Evolutionary conservation across 2,113 vertebrate species (phyloP), one percentile per base, ranked within the genome.

Genomic region (Equus quagga): DNA sequence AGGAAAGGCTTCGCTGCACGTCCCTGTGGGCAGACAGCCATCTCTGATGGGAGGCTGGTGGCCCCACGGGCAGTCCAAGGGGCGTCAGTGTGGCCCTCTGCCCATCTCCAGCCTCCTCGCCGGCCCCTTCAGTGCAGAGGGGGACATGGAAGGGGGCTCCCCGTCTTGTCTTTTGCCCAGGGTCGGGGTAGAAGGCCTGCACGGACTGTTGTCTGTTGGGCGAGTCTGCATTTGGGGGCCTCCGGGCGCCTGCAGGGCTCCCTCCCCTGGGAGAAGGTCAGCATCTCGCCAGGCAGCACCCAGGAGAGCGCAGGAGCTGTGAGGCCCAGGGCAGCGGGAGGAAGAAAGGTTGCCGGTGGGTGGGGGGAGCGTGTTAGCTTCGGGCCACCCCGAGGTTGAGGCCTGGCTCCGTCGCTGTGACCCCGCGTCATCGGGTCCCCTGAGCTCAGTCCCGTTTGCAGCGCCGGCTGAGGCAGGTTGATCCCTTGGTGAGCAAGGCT

Each of bases 181-280:
- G 18, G 58, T 23, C 3, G 15, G 4, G 33, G 3, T 10, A 15
- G 21, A 31, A 26, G 54, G 36, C 31, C 36, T 33, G 14, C 15
- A 17, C 54, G 65, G 17, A 17, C 3, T 18, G 13, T 4, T 12
- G 12, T n/a, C 24, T 6, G 13, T 31, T 3, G 54, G 44, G 26
- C 26, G 36, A 33, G n/a, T 1, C 5, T 44, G 46, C 6, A 0
- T 51, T 62, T 8, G 36, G 36, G 36, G 36, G 36, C 36, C 36
- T 41, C 21, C 2, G 3, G 41, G 69, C 0, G 14, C 1, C 44
- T 31, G 1, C n/a, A 58, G 13, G 1, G 1, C 44, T 3, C 0
- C 21, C 41, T 44, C 18, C 5, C 51, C 9, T 2, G 24, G 0
- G 10, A 8, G 44, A 4, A 54, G 8, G 73, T 36, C 83, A 9